Evolutionary conservation across 2,888 invertebrate species (phyloP), one percentile per base, ranked within the genome.

Genomic region (Meliscaeva auricollis): DNA sequence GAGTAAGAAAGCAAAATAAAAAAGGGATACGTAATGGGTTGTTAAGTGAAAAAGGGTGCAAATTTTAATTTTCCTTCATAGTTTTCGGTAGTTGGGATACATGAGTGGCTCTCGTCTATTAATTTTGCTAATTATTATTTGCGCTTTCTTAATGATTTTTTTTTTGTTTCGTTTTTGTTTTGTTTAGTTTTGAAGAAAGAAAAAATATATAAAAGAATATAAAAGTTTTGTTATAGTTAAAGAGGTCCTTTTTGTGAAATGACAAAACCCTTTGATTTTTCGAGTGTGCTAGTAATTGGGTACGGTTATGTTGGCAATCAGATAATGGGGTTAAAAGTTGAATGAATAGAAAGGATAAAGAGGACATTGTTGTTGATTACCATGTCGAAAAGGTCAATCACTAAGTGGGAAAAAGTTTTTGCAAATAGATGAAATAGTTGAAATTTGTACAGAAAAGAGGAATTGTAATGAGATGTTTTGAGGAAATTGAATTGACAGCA

Each of bases 1-100:
- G 11, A 35, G 35, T 35, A 13, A 5, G 4, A 17, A 35, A 56
- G 15, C n/a, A 35, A 35, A 35, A 17, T 17, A 35, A 32, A 9
- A 5, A 38, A 58, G 1, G 1, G 2, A 58, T 13, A 38, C 38
- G 5, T 38, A 35, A 58, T 58, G 15, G 58, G 38, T 58, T 58
- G 58, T 58, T 58, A 58, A 58, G 58, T 58, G 58, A 58, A 58
- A 58, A 58, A 58, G 58, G 58, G 58, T 58, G 38, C 35, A 58
- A 38, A 35, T 38, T 58, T 56, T 5, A 56, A 56, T 56, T 56
- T 35, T 11, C 56, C 35, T 32, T 5, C 11, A 56, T 35, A 48
- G 20, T 48, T 17, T 56, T 56, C 17, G 35, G 13, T 20, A 35
- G 56, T 32, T 35, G 20, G 11, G 32, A 4, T 0, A 20, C 13